phyloP scores from a whole-genome alignment of 2,888 invertebrate genomes.

The Candidula unifasciata region DNA sequence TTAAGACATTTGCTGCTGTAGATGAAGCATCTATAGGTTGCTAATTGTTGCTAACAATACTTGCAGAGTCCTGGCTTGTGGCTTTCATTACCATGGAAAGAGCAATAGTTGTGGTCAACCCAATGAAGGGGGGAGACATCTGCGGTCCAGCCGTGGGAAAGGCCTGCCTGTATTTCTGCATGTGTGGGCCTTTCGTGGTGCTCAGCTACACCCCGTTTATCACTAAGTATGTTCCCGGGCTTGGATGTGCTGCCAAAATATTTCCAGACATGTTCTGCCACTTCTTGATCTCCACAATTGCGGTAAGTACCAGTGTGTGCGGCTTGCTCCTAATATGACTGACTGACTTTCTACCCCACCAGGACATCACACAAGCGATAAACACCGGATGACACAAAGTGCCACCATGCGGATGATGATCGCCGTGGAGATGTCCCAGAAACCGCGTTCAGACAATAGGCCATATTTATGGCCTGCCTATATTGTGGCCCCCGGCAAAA shows the following conservation, averaged over 20 bases:
- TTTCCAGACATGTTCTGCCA: constrained; percentile 43
- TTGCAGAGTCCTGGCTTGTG: constrained; percentile 44
- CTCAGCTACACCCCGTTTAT: constrained; percentile 35
- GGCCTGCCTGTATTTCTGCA: neutral
- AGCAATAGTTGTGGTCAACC: constrained; percentile 24
- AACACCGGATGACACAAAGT: too few species aligned
- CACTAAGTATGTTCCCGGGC: constrained; percentile 17
- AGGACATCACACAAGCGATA: too few species aligned
- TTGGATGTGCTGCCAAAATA: constrained; percentile 39
- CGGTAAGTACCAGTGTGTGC: neutral
- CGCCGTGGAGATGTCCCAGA: too few species aligned
- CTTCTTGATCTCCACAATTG: constrained; percentile 31
- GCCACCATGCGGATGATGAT: too few species aligned
- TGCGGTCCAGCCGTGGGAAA: constrained; percentile 24
- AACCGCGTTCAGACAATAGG: too few species aligned
- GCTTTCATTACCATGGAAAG: constrained; percentile 43
- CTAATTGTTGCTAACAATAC: neutral
- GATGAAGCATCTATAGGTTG: too few species aligned
- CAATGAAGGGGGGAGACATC: constrained; percentile 22
- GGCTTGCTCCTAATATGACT: too few species aligned
- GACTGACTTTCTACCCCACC: too few species aligned
- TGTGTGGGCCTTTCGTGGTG: constrained; percentile 11
- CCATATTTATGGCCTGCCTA: too few species aligned
- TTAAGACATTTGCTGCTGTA: too few species aligned
- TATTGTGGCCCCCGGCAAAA: too few species aligned